Base-by-base conservation (phyloP, 2,797 vertebrate species). In the Rhodeus uyekii region DNA sequence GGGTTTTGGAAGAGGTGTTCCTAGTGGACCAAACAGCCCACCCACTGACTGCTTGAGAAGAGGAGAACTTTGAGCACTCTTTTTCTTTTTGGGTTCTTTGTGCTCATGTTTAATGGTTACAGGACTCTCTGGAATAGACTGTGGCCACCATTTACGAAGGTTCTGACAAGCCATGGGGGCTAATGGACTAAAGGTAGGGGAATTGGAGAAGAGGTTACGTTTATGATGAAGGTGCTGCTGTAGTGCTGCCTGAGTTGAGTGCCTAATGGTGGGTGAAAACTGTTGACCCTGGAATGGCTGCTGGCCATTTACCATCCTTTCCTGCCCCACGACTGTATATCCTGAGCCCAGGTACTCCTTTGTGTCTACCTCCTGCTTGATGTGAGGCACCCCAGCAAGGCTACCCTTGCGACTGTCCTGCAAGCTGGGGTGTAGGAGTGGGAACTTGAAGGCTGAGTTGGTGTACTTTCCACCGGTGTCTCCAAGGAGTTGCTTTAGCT, bases 161-260 rank as follows among this genome's bases (percentile, higher is more conserved):
- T 96, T 95, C 64, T 95, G 94, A 32, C 91, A 91, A 80, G 89
- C 88, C 86, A 90, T 79, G 48, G 91, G 87, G 78, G 74, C 78
- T 81, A 65, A 90, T 0, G 82, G 48, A 72, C 88, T 89, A 32
- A 88, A 92, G 69, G 92, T 67, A 0, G 90, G 92, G 78, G 90
- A 95, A 93, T 71, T 96, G 87, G 93, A 90, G 87, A 99, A 99
- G 85, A 99, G 97, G 90, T 95, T 97, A 84, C 98, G 96, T 88
- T 96, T 98, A 92, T 98, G 96, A 87, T 98, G 97, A 89, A 99
- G 97, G 90, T 98, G 97, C 85, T 98, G 97, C 90, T 99, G 98
- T 84, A 99, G 93, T 81, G 96, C 97, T 83, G 96, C 95, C 94
- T 99, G 97, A 79, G 97, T 96, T 90, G 95, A 96, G 91, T 96